Base-by-base conservation (phyloP, 2,888 invertebrate species). In the Drosophila quinaria region DNA sequence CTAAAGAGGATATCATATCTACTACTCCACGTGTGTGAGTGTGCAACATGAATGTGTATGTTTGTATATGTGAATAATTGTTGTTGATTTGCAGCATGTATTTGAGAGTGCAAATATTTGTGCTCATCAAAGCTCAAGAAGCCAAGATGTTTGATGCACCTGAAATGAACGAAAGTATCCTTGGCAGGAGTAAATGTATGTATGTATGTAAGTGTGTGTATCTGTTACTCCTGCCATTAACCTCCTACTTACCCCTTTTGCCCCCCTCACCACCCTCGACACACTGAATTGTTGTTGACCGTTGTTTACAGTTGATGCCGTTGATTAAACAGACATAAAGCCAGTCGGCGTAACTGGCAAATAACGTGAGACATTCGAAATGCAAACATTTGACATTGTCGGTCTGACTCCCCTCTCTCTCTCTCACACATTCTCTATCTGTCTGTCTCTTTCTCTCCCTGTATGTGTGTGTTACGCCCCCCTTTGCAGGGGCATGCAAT, bases 241-340 rank as follows among this genome's bases (percentile, higher is more conserved):
- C 8, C 29, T 13, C n/a, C 42, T 33, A 15, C 11, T 33, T 33
- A 15, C 37, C 37, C 8, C 54, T n/a, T 15, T 9, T 31, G 31
- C 41, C 19, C 50, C 39, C 37, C n/a, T 47, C 33, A 35, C 29
- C 29, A 25, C 17, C 63, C 56, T 59, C n/a, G 41, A 29, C 31
- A 54, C 71, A 60, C 60, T 65, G 65, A 69, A 72, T 65, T 72
- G 78, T 65, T 72, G 78, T 72, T 77, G 81, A 74, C 82, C 82
- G 78, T 85, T 87, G 87, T 77, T 85, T 87, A 70, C 85, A 74
- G 66, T 85, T 65, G 75, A 77, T 44, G 58, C 74, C 80, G 77
- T 87, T 86, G 85, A 86, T 86, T 86, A 86, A 80, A 79, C 85
- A 82, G 78, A 87, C 78, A 84, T 70, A 79, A 77, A 71, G 78